These are phyloP conservation scores for Acronicta alni DNA, from an alignment of 2,888 invertebrate species.

Conservation along the genomic window DNA sequence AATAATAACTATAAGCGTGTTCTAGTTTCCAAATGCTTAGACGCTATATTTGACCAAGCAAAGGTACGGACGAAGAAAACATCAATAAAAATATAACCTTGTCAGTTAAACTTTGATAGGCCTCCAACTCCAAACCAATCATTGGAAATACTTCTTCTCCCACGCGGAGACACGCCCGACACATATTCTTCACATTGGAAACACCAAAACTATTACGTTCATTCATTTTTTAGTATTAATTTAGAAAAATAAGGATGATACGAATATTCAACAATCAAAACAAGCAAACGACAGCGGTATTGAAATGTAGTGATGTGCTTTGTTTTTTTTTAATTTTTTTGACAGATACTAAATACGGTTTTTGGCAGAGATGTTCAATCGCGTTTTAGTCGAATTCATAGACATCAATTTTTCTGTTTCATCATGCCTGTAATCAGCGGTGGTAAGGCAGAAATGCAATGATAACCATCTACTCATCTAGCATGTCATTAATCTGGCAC, in stretches of 20 bases:
- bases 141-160: constrained; percentile 61
- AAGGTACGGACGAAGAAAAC: constrained; percentile 4
- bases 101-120: constrained; percentile 58
- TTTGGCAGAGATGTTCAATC: not conserved
- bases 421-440: too few species aligned
- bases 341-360: constrained; percentile 13
- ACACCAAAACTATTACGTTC: constrained; percentile 47
- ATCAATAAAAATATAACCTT: constrained; percentile 58
- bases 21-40: too few species aligned
- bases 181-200: constrained; percentile 49
- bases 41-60: not conserved
- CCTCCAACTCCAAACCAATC: constrained; percentile 58
- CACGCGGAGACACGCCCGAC: constrained; percentile 66
- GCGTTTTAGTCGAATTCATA: too few species aligned
- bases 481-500: too few species aligned
- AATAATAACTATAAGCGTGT: too few species aligned
- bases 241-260: not conserved
- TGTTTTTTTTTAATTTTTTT: constrained; percentile 15
- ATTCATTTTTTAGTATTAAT: constrained; percentile 41
- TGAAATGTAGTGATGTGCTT: constrained; percentile 29
- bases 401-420: too few species aligned
- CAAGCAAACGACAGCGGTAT: constrained; percentile 2
- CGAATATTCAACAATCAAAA: too few species aligned
- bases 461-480: too few species aligned
- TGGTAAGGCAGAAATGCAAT: too few species aligned